A percentile compares a stretch with the other conserved stretches of the same genome.
Conservation (phyloP, 2,888 invertebrate genomes). For the Eristalis arbustorum region DNA sequence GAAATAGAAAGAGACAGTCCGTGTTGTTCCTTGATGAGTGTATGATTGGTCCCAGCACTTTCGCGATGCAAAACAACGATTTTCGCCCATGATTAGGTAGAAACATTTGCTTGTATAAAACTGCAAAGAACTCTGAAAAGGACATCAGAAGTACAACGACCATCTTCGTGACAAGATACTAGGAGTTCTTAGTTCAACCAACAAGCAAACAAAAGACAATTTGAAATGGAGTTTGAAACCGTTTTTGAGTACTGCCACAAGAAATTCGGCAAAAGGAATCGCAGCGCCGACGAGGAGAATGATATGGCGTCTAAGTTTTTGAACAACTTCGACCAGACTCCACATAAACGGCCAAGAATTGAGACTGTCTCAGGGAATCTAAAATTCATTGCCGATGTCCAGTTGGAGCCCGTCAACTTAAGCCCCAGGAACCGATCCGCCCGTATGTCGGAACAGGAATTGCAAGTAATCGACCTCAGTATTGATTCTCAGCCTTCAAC, state of each 20-base stretch:
- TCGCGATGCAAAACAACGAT: background rate
- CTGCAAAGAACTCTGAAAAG: background rate
- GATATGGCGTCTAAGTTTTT: background rate
- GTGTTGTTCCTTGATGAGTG: background rate
- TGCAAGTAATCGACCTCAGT: background rate
- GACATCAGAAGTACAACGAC: background rate
- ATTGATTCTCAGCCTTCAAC: background rate
- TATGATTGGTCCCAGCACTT: background rate
- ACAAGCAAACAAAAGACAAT: background rate
- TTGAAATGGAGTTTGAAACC: background rate
- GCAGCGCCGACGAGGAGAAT: background rate
- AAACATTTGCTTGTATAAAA: background rate
- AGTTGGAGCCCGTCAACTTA: background rate
- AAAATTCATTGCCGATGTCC: background rate
- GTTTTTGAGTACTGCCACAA: background rate
- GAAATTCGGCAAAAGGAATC: constrained; percentile 2
- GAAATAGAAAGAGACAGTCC: background rate
- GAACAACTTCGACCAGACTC: too few species aligned
- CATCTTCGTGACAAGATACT: background rate
- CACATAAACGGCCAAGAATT: background rate
- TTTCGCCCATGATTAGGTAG: background rate
- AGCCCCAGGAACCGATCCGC: background rate
- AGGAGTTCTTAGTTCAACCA: background rate
- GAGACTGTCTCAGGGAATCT: background rate
- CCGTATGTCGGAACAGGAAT: background rate